These are phyloP conservation scores for Solenopsis invicta DNA, from an alignment of 1,140 invertebrate genomes.

Conservation along the genomic window DNA sequence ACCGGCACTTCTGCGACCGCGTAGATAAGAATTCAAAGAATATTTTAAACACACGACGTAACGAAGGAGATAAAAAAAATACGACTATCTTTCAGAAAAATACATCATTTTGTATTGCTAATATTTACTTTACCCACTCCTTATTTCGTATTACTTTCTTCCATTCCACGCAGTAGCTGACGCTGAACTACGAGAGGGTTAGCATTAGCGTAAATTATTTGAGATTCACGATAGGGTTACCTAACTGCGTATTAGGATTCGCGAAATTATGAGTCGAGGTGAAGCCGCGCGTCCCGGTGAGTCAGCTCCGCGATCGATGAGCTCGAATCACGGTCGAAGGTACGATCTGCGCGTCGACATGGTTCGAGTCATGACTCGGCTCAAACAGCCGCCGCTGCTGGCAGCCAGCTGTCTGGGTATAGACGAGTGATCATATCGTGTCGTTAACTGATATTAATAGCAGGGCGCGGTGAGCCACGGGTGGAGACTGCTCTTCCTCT, in stretches of 20 bases:
- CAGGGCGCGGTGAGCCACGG: conserved; percentile 82
- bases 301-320: conserved; percentile 82
- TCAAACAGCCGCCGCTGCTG: conserved; percentile 43
- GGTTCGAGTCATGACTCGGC: conserved; percentile 56
- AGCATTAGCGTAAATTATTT: background rate
- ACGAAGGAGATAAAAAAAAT: background rate
- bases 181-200: background rate
- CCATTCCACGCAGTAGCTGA: background rate
- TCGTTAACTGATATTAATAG: conserved; percentile 87
- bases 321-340: conserved; percentile 68
- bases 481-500: conserved; percentile 48
- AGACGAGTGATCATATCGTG: conserved; percentile 84
- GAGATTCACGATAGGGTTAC: conserved; percentile 9
- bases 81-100: background rate
- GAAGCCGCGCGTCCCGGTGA: conserved; percentile 69
- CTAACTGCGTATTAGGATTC: conserved; percentile 24
- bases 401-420: conserved; percentile 69
- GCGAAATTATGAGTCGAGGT: conserved; percentile 39
- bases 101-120: background rate
- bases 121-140: background rate
- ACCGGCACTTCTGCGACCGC: background rate
- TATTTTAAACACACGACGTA: background rate
- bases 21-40: background rate
- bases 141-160: background rate
- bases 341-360: conserved; percentile 46